phyloP scores from a whole-genome alignment of 1,140 invertebrate genomes.

The Rhizoglyphus robini region DNA sequence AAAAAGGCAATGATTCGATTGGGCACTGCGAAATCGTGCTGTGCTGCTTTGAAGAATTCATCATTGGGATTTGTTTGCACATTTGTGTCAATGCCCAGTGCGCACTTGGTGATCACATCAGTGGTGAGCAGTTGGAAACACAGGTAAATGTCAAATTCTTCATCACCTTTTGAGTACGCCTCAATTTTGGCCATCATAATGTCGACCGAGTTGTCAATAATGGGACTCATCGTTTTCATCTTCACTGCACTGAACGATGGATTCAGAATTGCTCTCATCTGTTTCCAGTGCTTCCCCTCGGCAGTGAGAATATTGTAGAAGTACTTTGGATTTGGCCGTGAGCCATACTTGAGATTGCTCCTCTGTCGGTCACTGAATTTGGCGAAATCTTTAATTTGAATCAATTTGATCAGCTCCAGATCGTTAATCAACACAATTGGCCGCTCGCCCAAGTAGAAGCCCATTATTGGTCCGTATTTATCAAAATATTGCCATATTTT shows the following conservation, averaged over 20 bases:
- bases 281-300: slow-evolving; percentile 36
- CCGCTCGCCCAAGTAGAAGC: slow-evolving; percentile 31
- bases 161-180: slow-evolving; percentile 18
- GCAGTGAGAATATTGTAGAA: slow-evolving; percentile 24
- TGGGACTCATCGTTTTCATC: slow-evolving; percentile 34
- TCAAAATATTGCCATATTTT: slow-evolving; percentile 30
- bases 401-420: slow-evolving; percentile 31
- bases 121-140: slow-evolving; percentile 38
- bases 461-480: slow-evolving; percentile 32
- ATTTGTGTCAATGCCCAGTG: slow-evolving; percentile 33
- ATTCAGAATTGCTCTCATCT: slow-evolving; percentile 37
- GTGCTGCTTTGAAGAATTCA: slow-evolving; percentile 19
- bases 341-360: background rate
- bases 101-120: slow-evolving; percentile 39
- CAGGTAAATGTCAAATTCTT: slow-evolving; percentile 30
- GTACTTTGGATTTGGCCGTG: slow-evolving; percentile 8
- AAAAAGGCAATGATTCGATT: background rate
- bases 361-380: slow-evolving; percentile 30
- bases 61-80: slow-evolving; percentile 19
- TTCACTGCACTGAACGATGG: slow-evolving; percentile 42
- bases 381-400: slow-evolving; percentile 33
- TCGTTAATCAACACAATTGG: slow-evolving; percentile 32
- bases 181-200: slow-evolving; percentile 27
- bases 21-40: slow-evolving; percentile 16
- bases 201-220: slow-evolving; percentile 32